phyloP scores from a whole-genome alignment of 2,888 invertebrate species.

The Hedya salicella region DNA sequence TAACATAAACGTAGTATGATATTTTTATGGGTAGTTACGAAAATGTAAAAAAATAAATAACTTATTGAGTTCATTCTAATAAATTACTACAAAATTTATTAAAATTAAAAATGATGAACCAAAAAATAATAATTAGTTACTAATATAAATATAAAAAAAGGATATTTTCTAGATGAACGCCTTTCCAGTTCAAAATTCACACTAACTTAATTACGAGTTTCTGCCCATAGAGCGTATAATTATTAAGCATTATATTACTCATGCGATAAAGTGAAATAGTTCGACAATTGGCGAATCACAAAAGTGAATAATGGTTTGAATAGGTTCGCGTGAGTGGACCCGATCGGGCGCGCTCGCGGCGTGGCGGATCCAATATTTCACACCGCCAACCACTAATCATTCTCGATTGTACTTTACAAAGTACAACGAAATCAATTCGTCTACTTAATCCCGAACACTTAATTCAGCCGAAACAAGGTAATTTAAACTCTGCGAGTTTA shows the following conservation, averaged over 20 bases:
- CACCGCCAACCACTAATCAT: slow-evolving; percentile 78
- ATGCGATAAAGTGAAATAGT: slow-evolving; percentile 30
- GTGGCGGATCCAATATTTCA: slow-evolving; percentile 77
- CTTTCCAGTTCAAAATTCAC: slow-evolving; percentile 9
- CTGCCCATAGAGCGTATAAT: slow-evolving; percentile 6
- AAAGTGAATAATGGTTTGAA: slow-evolving; percentile 48
- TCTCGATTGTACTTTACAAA: slow-evolving; percentile 48
- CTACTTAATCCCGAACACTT: slow-evolving; percentile 28
- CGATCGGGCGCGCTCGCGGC: slow-evolving; percentile 51
- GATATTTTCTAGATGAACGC: slow-evolving; percentile 17
- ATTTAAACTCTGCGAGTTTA: slow-evolving; percentile 15
- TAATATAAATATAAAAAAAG: slow-evolving; percentile 4
- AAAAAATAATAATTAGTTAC: not conserved
- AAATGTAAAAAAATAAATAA: not conserved
- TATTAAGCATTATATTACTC: slow-evolving; percentile 15
- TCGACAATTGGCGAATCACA: slow-evolving; percentile 38
- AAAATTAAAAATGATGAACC: not conserved
- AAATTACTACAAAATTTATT: not conserved
- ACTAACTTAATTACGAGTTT: slow-evolving; percentile 20
- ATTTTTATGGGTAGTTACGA: no score
- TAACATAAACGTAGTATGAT: no score
- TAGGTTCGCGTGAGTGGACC: slow-evolving; percentile 58
- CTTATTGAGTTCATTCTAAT: not conserved
- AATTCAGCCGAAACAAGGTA: slow-evolving; percentile 26
- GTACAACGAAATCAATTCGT: slow-evolving; percentile 40